Evolutionary conservation across 2,888 invertebrate genomes (phyloP), one percentile per base, ranked within the genome.

Genomic region (Sericinus montela): DNA sequence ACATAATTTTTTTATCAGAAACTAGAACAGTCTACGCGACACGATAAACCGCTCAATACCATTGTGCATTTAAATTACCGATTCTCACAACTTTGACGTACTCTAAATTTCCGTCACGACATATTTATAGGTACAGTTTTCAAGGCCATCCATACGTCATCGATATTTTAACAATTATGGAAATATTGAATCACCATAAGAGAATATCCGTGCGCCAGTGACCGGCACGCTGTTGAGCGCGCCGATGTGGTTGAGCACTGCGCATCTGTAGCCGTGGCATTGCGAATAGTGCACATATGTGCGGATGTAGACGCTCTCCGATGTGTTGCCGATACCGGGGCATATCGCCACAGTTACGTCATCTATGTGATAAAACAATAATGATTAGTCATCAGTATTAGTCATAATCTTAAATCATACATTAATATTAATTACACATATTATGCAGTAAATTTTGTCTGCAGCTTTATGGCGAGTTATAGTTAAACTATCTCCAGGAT

Each of bases 211-310:
- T 32, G 94, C 93, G 44, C 97, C 92, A 6, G 98, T 97, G 23
- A 98, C 94, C 53, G 94, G 94, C 45, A 97, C 94, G 75, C 94
- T 94, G 59, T 92, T 91, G 44, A 98, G 85, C 3, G 97, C 97
- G 9, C 98, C 98, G 55, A 98, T 94, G 75, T 98, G 98, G 86
- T 98, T 98, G 58, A 98, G 91, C 19, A 98, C 97, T 3, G 96
- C 96, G 77, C 97, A 97, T 56, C 97, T 90, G 84, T 95, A 98
- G 1, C 98, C 98, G 73, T 95, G 94, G 62, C 94, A 94, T 76
- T 97, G 97, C 10, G 97, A 97, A 81, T 96, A 94, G 72, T 97
- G 95, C 8, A 98, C 97, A 79, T 97, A 97, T 13, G 97, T 97
- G 54, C 97, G 91, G 54, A 98, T 96, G 82, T 98, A 98, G 43